Base-by-base conservation (phyloP, 2,113 vertebrate genomes). In the Turnix velox region DNA sequence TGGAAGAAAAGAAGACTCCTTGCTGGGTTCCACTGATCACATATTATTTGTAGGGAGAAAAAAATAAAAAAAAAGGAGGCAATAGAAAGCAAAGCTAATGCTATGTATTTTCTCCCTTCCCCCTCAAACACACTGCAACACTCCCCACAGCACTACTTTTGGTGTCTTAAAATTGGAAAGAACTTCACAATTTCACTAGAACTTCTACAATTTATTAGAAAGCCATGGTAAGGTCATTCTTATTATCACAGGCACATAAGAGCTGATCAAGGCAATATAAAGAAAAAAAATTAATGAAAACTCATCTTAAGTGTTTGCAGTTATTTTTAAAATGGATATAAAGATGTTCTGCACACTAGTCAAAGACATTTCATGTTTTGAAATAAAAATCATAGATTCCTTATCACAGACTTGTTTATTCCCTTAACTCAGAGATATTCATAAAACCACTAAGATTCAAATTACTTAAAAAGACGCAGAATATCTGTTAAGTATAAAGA, bases 21-120 rank as follows among this genome's bases (percentile, higher is more conserved):
- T 93, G 95, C 97, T 97, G 97, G 49, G 97, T 94, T 92, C 88
- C 80, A 88, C 95, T 97, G 95, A 97, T 96, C 97, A 97, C 95
- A 97, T 93, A 97, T 97, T 94, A 96, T 96, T 97, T 96, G 84
- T 87, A 84, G 86, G 90, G 79, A 90, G 74, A 12, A 40, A 59
- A 75, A 90, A 81, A 63, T n/a, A 35, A 52, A 18, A 30, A 33
- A 63, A 73, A 75, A 61, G 81, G 94, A 85, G 54, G 96, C 88
- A 97, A 97, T 35, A 91, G 86, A 97, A 92, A 92, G 85, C 33
- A 96, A 95, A 94, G 65, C 46, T 81, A 62, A 94, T 92, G 73
- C 84, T 92, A 97, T 96, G 91, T 95, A 67, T 91, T 92, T 92
- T 84, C 92, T 93, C 62, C 65, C 67, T 69, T 69, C 20, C 45